A percentile compares a stretch with the other conserved stretches of the same genome.
Evolutionary conservation across 2,113 vertebrate species (phyloP).

Genomic region (Pyxicephalus adspersus): DNA sequence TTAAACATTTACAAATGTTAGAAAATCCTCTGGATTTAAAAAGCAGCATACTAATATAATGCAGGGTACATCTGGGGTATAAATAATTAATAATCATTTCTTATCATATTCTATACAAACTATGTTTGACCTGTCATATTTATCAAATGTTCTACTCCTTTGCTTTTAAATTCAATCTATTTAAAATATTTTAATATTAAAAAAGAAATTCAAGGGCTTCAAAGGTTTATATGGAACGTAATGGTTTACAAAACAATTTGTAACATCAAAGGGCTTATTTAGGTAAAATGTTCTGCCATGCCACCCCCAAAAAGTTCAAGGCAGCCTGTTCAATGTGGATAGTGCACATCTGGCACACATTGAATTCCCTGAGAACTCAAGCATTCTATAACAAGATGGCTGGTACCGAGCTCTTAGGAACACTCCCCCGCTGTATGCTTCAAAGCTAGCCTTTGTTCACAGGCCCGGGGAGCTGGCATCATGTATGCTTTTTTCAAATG

Average conservation of each 20-base stretch:
- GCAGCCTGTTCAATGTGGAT: constrained; percentile 27
- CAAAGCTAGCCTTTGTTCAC: constrained; percentile 48
- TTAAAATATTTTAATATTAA: constrained; percentile 46
- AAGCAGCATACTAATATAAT: no score
- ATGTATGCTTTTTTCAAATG: background rate
- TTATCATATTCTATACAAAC: background rate
- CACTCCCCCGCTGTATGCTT: constrained; percentile 50
- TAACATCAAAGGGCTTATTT: constrained; percentile 48
- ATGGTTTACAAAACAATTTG: constrained; percentile 53
- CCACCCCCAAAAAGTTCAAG: constrained; percentile 52
- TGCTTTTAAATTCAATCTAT: constrained; percentile 16
- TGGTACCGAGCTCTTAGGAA: constrained; percentile 27
- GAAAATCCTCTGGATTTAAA: no score
- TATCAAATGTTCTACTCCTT: constrained; percentile 7
- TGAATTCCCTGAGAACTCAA: constrained; percentile 32
- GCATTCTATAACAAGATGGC: constrained; percentile 32
- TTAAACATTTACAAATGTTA: no score
- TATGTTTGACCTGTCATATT: constrained; percentile 2
- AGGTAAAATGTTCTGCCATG: constrained; percentile 46
- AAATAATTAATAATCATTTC: no score
- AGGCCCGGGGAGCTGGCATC: constrained; percentile 44
- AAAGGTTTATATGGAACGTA: constrained; percentile 27
- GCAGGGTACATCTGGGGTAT: no score
- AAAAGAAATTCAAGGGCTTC: constrained; percentile 41
- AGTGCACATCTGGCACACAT: constrained; percentile 42